Evolutionary conservation across 2,797 vertebrate genomes (phyloP), one percentile per base, ranked within the genome.

Genomic region (Takifugu rubripes): DNA sequence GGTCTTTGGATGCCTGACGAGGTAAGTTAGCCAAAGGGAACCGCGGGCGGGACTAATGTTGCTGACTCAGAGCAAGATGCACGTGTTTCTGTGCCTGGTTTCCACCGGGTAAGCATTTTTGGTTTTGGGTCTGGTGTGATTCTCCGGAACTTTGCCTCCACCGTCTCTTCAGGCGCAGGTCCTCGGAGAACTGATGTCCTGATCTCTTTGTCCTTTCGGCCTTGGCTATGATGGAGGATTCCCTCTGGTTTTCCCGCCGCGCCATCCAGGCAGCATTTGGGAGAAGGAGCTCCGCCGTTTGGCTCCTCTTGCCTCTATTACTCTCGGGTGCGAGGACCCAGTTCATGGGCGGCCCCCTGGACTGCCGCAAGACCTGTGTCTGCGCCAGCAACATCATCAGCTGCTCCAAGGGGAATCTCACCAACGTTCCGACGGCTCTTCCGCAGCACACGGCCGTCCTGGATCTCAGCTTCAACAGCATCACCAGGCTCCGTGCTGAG

Each of bases 351-450:
- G 47, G 69, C 2, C 66, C 82, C 25, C 62, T 92, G 51, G 91
- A 89, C 85, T 96, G 93, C 66, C 90, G 88, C 47, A 84, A 75
- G 2, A 90, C 74, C 2, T 99, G 97, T 52, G 78, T 98, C 63
- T 98, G 96, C 0, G 95, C 96, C 86, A 97, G 96, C 83, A 94
- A 96, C 90, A 94, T 98, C 59, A 89, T 98, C 68, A 96, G 95
- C 88, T 98, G 97, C 74, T 92, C 95, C 16, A 93, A 91, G 78
- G 88, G 84, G 48, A 92, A 88, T 54, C 88, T 98, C 52, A 86
- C 75, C 15, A n/a, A 14, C 2, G 84, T 95, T 24, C 95, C 96
- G 1, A 12, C 53, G 0, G 66, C 77, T 1, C 78, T 98, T 31
- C 96, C 96, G 0, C 64, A 61, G 2, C 95, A 98, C 59, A 87